Evolutionary conservation across 2,113 vertebrate genomes (phyloP).

Genomic region (Nycticryphes semicollaris): DNA sequence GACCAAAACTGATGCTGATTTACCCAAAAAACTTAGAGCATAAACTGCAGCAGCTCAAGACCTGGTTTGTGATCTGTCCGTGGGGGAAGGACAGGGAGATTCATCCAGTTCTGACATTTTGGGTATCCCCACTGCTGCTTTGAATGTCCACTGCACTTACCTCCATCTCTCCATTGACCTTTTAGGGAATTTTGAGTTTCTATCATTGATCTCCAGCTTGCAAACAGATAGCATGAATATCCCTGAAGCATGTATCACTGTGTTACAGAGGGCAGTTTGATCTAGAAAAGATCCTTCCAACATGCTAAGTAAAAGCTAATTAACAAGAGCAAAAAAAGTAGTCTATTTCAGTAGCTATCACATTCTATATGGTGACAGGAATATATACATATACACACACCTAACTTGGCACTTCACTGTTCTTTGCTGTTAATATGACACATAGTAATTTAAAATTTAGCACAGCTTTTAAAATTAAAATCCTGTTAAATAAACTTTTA

Average conservation of each 20-base stretch:
- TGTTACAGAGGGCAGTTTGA: neutral
- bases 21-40: neutral
- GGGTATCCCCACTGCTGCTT: neutral
- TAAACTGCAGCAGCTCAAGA: neutral
- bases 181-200: neutral
- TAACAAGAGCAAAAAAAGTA: neutral
- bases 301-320: neutral
- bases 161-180: neutral
- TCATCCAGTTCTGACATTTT: neutral
- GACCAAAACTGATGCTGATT: neutral
- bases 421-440: neutral
- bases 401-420: neutral
- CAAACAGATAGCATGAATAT: neutral
- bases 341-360: neutral
- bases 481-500: neutral
- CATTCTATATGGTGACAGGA: neutral
- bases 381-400: neutral
- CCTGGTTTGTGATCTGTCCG: fast-evolving
- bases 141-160: neutral
- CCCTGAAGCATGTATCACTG: neutral
- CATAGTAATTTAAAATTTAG: slow-evolving; percentile 24
- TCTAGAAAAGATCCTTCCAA: neutral
- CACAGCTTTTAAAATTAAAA: neutral
- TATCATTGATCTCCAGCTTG: neutral
- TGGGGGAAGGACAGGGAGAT: neutral